Base-by-base conservation (phyloP, 1,140 invertebrate species). In the Nephila pilipes region DNA sequence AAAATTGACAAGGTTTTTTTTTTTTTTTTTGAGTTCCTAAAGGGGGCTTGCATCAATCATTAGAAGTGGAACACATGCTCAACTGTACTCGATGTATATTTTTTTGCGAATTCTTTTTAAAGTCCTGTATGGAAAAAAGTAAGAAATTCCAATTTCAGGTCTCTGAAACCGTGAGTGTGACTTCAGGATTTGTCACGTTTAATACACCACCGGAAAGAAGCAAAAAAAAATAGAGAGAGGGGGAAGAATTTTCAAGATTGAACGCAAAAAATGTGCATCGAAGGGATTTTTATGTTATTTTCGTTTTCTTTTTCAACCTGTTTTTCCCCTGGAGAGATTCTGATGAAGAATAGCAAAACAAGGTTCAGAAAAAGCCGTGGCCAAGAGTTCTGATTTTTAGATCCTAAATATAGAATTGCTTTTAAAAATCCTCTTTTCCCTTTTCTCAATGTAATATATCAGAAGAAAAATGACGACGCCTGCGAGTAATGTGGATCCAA, bases 31-130 rank as follows among this genome's bases (percentile, higher is more conserved):
- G 10, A 25, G 4, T 29, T 60, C 69, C 69, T 75, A 75, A 32
- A 75, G 69, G 69, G 4, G 32, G 36, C 20, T 58, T 85, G 83
- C 83, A 85, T 60, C 83, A 85, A 85, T 85, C 83, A 85, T 85
- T 85, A 85, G 46, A 32, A 85, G 83, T 85, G 83, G 83, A 85
- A 85, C 83, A 85, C 83, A 36, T 85, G 83, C 83, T 85, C 83
- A 85, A 29, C 54, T 29, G 54, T 36, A 57, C 83, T 85, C 25
- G 83, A 60, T 81, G 38, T 60, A 85, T 85, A 85, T 60, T 85
- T 85, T 85, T 85, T 85, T 55, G 1, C 4, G 46, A 25, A 32
- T 85, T 85, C 83, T 60, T 85, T 60, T 38, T 32, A 85, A 85
- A 32, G 14, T 57, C 18, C 4, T 29, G 38, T 14, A 25, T 5